These are phyloP conservation scores for Acholoe squamosa DNA, from an alignment of 2,888 invertebrate genomes.

Conservation along the genomic window DNA sequence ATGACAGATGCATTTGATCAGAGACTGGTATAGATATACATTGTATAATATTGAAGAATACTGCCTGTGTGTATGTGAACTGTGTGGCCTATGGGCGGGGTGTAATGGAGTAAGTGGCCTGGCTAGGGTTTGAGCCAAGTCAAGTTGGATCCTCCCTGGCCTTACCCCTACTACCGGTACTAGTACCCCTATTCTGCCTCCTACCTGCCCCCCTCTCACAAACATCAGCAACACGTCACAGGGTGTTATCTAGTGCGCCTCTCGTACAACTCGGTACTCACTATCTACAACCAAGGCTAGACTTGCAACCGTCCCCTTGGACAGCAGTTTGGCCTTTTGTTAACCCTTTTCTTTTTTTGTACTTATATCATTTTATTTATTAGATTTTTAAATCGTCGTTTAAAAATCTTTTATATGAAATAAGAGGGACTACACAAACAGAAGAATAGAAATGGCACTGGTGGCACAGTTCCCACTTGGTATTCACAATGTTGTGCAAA, in stretches of 20 bases:
- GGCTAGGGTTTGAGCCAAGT: slow-evolving; percentile 26
- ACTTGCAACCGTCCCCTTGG: not conserved
- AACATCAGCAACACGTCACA: not conserved
- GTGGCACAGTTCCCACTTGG: not conserved
- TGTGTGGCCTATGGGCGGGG: slow-evolving; percentile 34
- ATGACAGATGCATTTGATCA: slow-evolving; percentile 44
- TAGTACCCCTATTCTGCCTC: slow-evolving; percentile 12
- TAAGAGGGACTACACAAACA: not conserved
- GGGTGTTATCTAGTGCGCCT: slow-evolving; percentile 29
- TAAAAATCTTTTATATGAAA: no score
- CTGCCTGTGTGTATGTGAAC: slow-evolving; percentile 32
- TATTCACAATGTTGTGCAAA: not conserved
- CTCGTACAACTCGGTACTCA: slow-evolving; percentile 8
- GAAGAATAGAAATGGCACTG: not conserved
- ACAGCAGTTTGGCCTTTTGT: no score
- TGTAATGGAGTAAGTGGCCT: slow-evolving; percentile 43
- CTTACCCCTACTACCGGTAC: not conserved
- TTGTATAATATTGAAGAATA: not conserved
- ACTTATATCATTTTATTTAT: no score
- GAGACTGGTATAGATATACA: not conserved
- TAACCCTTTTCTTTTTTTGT: no score
- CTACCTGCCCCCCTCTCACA: not conserved
- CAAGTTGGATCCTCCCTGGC: slow-evolving; percentile 47
- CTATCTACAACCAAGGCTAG: slow-evolving; percentile 45
- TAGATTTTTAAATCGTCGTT: no score